Percentiles rank a stretch among this genome's conserved stretches.
Evolutionary conservation across 2,113 vertebrate genomes (phyloP).

Genomic region (Vicugna pacos): DNA sequence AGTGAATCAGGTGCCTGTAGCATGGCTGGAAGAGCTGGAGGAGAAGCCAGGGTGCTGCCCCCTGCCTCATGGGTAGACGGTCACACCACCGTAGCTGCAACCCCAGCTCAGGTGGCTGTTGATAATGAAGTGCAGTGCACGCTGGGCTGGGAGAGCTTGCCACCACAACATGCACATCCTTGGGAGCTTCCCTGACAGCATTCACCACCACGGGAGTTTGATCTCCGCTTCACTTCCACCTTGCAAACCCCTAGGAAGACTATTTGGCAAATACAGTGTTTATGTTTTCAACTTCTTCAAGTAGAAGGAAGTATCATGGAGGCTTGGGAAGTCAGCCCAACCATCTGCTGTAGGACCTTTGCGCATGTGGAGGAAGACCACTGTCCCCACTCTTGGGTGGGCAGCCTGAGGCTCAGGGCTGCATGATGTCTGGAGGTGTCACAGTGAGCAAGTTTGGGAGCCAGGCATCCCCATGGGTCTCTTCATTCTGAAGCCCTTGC

Average conservation of each 20-base stretch:
- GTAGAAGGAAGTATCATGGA: not conserved
- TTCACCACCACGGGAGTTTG: not conserved
- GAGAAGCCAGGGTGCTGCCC: not conserved
- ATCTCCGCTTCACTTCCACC: not conserved
- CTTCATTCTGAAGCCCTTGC: not conserved
- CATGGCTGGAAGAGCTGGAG: not conserved
- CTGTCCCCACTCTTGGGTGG: not conserved
- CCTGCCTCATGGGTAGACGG: not conserved
- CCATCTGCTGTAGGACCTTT: not conserved
- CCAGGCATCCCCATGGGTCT: not conserved
- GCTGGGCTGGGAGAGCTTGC: not conserved
- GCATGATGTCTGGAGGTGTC: not conserved
- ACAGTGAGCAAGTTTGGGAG: not conserved
- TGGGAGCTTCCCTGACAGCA: not conserved
- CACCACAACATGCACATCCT: rapidly evolving
- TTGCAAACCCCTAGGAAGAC: not conserved
- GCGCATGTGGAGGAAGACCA: not conserved
- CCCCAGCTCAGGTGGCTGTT: not conserved
- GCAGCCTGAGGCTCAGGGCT: not conserved
- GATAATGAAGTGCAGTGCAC: not conserved
- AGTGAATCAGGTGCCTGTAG: not conserved
- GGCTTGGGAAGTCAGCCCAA: not conserved
- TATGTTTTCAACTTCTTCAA: not conserved
- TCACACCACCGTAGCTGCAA: not conserved
- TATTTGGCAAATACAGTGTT: not conserved